Base-by-base conservation (phyloP, 2,888 invertebrate species). In the Disparrhopalites patrizii region DNA sequence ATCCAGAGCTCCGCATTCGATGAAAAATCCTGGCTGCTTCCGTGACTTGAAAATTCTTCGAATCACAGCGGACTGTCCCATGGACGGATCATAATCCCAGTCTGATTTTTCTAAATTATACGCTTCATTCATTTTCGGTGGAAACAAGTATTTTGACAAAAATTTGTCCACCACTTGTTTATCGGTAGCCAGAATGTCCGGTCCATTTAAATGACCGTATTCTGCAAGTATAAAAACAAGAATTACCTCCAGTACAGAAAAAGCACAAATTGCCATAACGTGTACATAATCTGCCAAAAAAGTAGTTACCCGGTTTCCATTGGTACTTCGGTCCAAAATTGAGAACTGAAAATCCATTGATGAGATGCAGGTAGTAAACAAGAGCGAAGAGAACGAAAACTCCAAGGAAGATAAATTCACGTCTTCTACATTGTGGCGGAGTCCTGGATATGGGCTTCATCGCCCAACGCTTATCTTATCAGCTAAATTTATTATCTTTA, bases 1-100 rank as follows among this genome's bases (percentile, higher is more conserved):
- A 71, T 83, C 83, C 67, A 83, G 77, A 3, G 83, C 83, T 3
- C 84, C 84, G 68, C 82, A 83, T 74, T 84, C 84, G 33, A 84
- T 77, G 74, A 83, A 84, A 75, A 83, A 82, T 13, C 83, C 83
- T 8, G 57, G 36, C 66, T 66, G 73, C 75, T 80, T 81, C 77
- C 78, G 79, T 67, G 78, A 75, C 4, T 78, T 76, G n/a, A 81
- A 76, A 67, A 79, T 76, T 58, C 76, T 67, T 54, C 77, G 75
- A 52, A 81, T 79, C 54, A 70, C 76, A 58, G 76, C 74, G 15
- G 81, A 79, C 64, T 78, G 77, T 3, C 81, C 81, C 79, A 80
- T 80, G 20, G 80, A 80, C 2, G 78, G 78, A 70, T 81, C 80
- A 0, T 40, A 38, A 15, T 58, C 60, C 33, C 31, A 61, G 1